Evolutionary conservation across 2,797 vertebrate genomes (phyloP).

Genomic region (Mycteria americana): DNA sequence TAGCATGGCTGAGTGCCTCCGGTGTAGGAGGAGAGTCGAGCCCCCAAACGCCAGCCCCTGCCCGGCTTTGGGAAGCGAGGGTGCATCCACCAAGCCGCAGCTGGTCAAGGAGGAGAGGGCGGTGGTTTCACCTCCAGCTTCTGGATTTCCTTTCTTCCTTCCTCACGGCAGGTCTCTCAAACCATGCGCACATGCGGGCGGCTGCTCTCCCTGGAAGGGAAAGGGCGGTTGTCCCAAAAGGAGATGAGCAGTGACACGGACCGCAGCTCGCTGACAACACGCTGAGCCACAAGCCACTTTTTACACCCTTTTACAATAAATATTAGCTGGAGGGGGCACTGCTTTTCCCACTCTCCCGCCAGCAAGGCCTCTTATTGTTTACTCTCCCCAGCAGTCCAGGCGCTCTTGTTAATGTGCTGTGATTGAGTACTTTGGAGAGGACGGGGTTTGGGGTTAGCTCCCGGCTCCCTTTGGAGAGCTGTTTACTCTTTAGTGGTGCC

Average conservation of each 20-base stretch:
- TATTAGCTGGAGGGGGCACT: conserved; percentile 31
- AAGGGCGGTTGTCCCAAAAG: not conserved
- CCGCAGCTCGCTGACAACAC: not conserved
- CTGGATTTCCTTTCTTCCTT: not conserved
- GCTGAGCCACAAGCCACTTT: conserved; percentile 14
- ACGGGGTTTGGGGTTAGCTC: conserved; percentile 51
- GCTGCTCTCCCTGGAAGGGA: not conserved
- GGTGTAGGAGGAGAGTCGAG: fast-evolving
- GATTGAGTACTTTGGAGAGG: conserved; percentile 62
- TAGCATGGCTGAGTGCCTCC: fast-evolving
- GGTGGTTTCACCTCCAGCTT: not conserved
- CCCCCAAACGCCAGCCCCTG: not conserved
- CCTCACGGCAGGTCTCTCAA: fast-evolving
- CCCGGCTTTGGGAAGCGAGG: fast-evolving
- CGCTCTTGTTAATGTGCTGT: conserved; percentile 64
- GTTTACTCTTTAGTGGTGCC: conserved; percentile 68
- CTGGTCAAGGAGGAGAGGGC: not conserved
- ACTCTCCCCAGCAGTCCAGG: conserved; percentile 52
- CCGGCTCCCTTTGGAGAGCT: conserved; percentile 64
- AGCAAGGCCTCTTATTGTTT: conserved; percentile 60
- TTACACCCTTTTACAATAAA: conserved; percentile 55
- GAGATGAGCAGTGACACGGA: not conserved
- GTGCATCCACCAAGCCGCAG: fast-evolving
- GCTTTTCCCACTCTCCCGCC: conserved; percentile 39
- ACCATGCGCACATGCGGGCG: fast-evolving